Evolutionary conservation across 2,797 vertebrate species (phyloP), one percentile per base, ranked within the genome.

Genomic region (Okamejei kenojei): DNA sequence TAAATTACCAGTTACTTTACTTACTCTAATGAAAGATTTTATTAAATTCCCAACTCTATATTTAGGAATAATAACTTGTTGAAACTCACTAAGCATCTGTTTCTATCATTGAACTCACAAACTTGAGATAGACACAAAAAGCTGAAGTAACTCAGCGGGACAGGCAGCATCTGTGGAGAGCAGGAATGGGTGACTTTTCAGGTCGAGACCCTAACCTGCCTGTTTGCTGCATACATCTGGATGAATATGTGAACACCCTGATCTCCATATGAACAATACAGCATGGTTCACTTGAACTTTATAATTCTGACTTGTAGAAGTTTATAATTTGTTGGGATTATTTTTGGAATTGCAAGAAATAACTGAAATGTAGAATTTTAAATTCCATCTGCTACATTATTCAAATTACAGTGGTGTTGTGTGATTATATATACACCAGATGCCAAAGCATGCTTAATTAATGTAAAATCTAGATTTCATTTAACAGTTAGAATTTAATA

Each of bases 371-470:
- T 68, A 35, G 17, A 21, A 35, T 23, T 63, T 68, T 86, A 32
- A 68, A 68, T 32, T 68, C 84, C 84, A 68, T 88, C 84, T 88
- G 84, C n/a, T 68, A 32, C 2, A 35, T 88, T 63, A 88, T 68
- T 88, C n/a, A 21, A 35, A 10, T 88, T 68, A 35, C 9, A 68
- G 63, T 21, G 35, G 26, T 88, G 84, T 88, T 68, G 61, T 63
- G n/a, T 88, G 84, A 68, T 88, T 74, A 68, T 65, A 23, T 68
- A 35, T 32, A 88, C 35, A 88, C 21, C 61, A 88, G n/a, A 88
- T 88, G 84, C 68, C 84, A 88, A 7, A 35, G 61, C 63, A 35
- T 21, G 29, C 3, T 88, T 68, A 88, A 88, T 88, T 68, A 68
- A 19, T 35, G 35, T 5, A 32, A 68, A 32, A 88, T 68, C 63